These are phyloP conservation scores for Fistularia commersonii DNA, from an alignment of 2,797 vertebrate genomes.

Conservation along the genomic window DNA sequence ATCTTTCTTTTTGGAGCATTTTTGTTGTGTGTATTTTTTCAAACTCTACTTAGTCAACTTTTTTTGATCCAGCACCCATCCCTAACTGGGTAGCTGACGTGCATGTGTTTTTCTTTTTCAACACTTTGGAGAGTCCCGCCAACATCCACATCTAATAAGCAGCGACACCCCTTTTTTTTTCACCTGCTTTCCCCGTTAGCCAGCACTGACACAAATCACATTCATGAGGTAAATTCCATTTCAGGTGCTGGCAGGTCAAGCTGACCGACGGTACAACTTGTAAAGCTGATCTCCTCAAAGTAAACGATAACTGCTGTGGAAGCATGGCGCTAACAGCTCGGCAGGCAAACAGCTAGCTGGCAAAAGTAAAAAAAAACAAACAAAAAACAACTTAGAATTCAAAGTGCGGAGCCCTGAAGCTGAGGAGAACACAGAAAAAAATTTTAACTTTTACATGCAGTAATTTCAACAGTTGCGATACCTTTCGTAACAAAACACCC, in stretches of 20 bases:
- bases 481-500: constrained; percentile 61
- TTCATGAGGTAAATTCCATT: constrained; percentile 91
- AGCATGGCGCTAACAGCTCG: no score
- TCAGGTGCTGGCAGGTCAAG: constrained; percentile 83
- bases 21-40: no score
- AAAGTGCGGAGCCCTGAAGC: constrained; percentile 15
- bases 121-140: constrained; percentile 1
- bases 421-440: constrained; percentile 37
- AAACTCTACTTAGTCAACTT: no score
- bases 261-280: constrained; percentile 82
- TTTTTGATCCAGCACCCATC: no score
- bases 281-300: constrained; percentile 85
- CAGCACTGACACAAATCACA: constrained; percentile 86
- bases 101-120: no score
- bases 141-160: constrained; percentile 76
- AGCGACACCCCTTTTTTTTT: constrained; percentile 84
- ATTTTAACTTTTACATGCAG: constrained; percentile 31
- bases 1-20: no score
- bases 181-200: constrained; percentile 78
- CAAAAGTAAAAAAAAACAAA: no score
- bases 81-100: no score
- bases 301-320: no score
- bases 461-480: constrained; percentile 52
- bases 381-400: no score
- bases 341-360: constrained; percentile 9